Evolutionary conservation across 1,140 invertebrate species (phyloP).

Genomic region (Drosophila bifasciata): DNA sequence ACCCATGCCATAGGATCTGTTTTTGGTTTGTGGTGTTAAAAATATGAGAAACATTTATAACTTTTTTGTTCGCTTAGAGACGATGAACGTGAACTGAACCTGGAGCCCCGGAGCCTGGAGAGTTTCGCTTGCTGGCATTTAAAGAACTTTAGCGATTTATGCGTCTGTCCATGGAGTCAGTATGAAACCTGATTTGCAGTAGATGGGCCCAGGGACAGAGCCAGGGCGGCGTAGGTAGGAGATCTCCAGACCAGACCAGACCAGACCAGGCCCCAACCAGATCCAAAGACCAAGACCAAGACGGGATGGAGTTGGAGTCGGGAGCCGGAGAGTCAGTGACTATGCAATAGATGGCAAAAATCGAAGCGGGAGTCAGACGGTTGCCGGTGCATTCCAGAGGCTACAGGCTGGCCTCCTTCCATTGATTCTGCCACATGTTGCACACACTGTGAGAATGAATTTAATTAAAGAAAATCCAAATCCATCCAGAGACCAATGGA

Average conservation of each 20-base stretch:
- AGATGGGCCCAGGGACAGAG: conserved; percentile 1
- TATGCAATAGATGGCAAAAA: conserved; percentile 55
- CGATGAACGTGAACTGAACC: no score
- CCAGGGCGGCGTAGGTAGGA: no score
- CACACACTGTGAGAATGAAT: conserved; percentile 82
- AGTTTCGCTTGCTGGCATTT: conserved; percentile 53
- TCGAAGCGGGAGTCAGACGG: conserved; percentile 25
- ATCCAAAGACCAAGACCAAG: conserved; percentile 4
- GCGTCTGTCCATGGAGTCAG: conserved; percentile 59
- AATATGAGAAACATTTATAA: conserved; percentile 73
- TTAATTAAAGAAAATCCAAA: conserved; percentile 77
- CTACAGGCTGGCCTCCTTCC: conserved; percentile 19
- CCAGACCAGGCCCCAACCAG: conserved; percentile 49
- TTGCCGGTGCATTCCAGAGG: conserved; percentile 58
- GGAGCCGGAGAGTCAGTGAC: conserved; percentile 41
- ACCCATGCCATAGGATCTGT: conserved; percentile 24
- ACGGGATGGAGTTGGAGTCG: conserved; percentile 40
- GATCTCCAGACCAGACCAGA: background rate
- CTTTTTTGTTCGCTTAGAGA: conserved; percentile 24
- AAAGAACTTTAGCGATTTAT: conserved; percentile 75
- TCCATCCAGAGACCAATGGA: conserved; percentile 72
- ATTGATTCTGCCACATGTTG: conserved; percentile 70
- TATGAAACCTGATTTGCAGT: conserved; percentile 68
- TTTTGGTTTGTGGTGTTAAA: conserved; percentile 65
- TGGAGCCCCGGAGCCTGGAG: background rate